Percentiles rank a stretch among this genome's conserved stretches.
phyloP scores from a whole-genome alignment of 2,113 vertebrate species.

The Pomatorhinus ruficollis region DNA sequence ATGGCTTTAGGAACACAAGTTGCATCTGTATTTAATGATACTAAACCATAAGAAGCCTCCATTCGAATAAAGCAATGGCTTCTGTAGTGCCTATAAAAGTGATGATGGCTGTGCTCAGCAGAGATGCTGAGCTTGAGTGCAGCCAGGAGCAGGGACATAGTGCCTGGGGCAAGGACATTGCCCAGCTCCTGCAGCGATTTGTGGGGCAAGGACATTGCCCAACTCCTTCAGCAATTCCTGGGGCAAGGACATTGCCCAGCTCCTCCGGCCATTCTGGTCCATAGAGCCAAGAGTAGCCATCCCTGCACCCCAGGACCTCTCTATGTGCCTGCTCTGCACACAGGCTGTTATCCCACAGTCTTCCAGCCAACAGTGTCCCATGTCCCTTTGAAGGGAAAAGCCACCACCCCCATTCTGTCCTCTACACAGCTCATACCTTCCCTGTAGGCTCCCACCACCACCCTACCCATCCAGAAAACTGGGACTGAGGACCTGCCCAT shows the following conservation, averaged over 20 bases:
- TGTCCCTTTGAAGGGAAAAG: neutral
- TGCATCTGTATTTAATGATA: conserved; percentile 64
- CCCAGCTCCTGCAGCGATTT: neutral
- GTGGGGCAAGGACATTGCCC: neutral
- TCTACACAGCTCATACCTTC: neutral
- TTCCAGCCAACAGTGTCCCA: neutral
- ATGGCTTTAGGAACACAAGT: conserved; percentile 43
- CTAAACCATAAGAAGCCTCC: conserved; percentile 25
- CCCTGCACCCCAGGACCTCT: neutral
- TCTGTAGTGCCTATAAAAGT: neutral
- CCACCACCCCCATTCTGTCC: neutral
- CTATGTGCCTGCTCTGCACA: rapidly evolving
- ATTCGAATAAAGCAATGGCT: neutral
- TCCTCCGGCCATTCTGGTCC: rapidly evolving
- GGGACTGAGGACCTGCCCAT: neutral
- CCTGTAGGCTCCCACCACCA: neutral
- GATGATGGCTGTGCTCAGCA: neutral
- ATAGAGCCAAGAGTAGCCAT: rapidly evolving
- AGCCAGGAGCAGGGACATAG: neutral
- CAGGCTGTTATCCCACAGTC: neutral
- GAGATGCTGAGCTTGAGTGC: neutral
- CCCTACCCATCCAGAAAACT: neutral
- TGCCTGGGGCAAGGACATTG: neutral
- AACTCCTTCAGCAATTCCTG: neutral
- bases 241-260: neutral